Percentiles rank a stretch among this genome's conserved stretches.
Evolutionary conservation across 1,140 invertebrate genomes (phyloP).

Genomic region (Musca domestica): DNA sequence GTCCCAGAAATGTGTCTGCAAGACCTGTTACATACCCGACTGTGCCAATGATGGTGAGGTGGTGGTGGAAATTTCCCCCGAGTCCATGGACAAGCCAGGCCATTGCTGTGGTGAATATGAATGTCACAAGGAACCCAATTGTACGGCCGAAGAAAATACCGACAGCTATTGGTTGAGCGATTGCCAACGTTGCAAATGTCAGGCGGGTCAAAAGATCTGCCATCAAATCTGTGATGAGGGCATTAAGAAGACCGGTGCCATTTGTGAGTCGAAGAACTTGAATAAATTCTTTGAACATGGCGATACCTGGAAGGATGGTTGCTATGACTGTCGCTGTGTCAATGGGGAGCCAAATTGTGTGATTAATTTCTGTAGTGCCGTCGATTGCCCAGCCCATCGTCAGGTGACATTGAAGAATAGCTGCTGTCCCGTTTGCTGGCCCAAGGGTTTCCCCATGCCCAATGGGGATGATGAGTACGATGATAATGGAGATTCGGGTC

Average conservation of each 20-base stretch:
- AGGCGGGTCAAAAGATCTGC: slow-evolving; percentile 36
- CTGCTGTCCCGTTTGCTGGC: slow-evolving; percentile 50
- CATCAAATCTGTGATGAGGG: slow-evolving; percentile 42
- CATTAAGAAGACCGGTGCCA: slow-evolving; percentile 28
- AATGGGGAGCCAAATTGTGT: slow-evolving; percentile 42
- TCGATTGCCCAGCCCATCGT: slow-evolving; percentile 41
- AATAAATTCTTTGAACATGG: slow-evolving; percentile 41
- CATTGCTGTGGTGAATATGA: slow-evolving; percentile 44
- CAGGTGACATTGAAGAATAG: slow-evolving; percentile 40
- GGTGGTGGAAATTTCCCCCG: slow-evolving; percentile 38
- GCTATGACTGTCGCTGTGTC: slow-evolving; percentile 43
- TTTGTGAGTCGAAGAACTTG: slow-evolving; percentile 43
- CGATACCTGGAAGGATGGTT: slow-evolving; percentile 42
- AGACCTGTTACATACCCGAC: slow-evolving; percentile 42
- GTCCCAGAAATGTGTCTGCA: slow-evolving; percentile 43
- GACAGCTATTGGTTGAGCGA: slow-evolving; percentile 39
- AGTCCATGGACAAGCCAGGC: slow-evolving; percentile 40
- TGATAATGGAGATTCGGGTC: not conserved
- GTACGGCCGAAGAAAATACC: slow-evolving; percentile 37
- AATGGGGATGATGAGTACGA: slow-evolving; percentile 26
- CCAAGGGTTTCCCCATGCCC: slow-evolving; percentile 40
- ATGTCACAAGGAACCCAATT: slow-evolving; percentile 41
- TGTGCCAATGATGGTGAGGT: slow-evolving; percentile 36
- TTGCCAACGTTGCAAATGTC: slow-evolving; percentile 43
- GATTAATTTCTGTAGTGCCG: slow-evolving; percentile 37